Conservation (phyloP, 2,113 vertebrate genomes). For the Hassar affinis region DNA sequence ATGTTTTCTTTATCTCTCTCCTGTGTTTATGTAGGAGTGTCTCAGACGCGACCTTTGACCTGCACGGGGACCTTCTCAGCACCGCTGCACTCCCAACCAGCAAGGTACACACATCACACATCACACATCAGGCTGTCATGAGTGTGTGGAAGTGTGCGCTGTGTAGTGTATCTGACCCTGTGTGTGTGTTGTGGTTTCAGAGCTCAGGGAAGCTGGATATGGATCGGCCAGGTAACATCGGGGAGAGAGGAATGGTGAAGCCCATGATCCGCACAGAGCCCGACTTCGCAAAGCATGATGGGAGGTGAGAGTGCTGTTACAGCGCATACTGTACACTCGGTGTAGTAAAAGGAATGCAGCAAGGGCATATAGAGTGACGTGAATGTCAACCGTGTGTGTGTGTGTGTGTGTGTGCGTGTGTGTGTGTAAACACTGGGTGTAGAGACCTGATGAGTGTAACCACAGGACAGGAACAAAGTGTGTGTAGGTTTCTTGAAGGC, state of each 20-base stretch:
- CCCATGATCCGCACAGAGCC: slow-evolving; percentile 86
- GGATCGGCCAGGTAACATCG: slow-evolving; percentile 71
- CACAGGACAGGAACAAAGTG: too few relatives aligned
- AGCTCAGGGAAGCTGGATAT: slow-evolving; percentile 87
- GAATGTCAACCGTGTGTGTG: background rate
- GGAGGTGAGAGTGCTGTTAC: slow-evolving; percentile 72
- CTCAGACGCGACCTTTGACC: slow-evolving; percentile 91
- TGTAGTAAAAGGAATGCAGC: background rate
- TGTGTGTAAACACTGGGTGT: background rate
- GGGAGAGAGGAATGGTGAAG: slow-evolving; percentile 88
- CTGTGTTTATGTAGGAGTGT: slow-evolving; percentile 72
- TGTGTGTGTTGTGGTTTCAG: slow-evolving; percentile 63
- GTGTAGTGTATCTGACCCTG: background rate
- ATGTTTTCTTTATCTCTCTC: background rate
- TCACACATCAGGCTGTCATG: too few relatives aligned
- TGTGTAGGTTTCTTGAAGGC: too few relatives aligned
- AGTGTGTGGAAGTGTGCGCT: background rate
- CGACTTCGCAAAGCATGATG: slow-evolving; percentile 65
- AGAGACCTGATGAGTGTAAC: background rate
- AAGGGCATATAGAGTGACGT: too few relatives aligned
- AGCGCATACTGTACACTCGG: background rate
- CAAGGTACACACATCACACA: slow-evolving; percentile 84
- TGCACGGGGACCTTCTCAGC: slow-evolving; percentile 89
- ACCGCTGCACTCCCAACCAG: slow-evolving; percentile 82
- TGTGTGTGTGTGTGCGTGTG: background rate